Conservation (phyloP, 2,113 vertebrate genomes). For the Seriola quinqueradiata region DNA sequence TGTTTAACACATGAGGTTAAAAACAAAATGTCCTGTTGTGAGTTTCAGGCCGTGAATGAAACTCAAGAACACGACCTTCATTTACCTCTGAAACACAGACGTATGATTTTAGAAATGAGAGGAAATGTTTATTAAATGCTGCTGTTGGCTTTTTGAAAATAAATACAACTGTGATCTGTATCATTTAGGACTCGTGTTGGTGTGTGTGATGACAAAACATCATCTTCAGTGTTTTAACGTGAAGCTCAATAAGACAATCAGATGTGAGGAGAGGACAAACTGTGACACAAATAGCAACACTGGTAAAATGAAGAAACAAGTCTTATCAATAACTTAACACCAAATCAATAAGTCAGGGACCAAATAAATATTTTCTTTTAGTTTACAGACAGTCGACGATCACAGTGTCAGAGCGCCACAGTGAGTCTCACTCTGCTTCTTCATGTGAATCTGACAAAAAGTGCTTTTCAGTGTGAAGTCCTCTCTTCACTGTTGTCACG, state of each 20-base stretch:
- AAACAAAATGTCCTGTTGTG: slow-evolving; percentile 22
- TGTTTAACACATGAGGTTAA: not conserved
- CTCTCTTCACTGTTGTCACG: slow-evolving; percentile 29
- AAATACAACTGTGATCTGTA: not conserved
- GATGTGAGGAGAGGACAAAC: slow-evolving; percentile 4
- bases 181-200: not conserved
- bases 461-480: slow-evolving; percentile 76
- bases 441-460: slow-evolving; percentile 72
- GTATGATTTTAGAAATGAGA: not conserved
- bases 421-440: slow-evolving; percentile 38
- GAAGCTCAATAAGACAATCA: too few species aligned
- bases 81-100: not conserved
- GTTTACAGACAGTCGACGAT: slow-evolving; percentile 80
- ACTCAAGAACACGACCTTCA: not conserved
- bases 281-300: slow-evolving; percentile 59
- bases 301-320: slow-evolving; percentile 67
- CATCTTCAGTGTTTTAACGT: not conserved
- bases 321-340: slow-evolving; percentile 83
- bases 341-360: slow-evolving; percentile 65
- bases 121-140: not conserved
- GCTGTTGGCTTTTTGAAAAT: not conserved
- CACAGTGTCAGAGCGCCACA: slow-evolving; percentile 72
- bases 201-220: not conserved
- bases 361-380: slow-evolving; percentile 86
- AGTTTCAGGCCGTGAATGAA: not conserved